A percentile compares a stretch with the other conserved stretches of the same genome.
Evolutionary conservation across 2,888 invertebrate genomes (phyloP).

Genomic region (Netelia virgata): DNA sequence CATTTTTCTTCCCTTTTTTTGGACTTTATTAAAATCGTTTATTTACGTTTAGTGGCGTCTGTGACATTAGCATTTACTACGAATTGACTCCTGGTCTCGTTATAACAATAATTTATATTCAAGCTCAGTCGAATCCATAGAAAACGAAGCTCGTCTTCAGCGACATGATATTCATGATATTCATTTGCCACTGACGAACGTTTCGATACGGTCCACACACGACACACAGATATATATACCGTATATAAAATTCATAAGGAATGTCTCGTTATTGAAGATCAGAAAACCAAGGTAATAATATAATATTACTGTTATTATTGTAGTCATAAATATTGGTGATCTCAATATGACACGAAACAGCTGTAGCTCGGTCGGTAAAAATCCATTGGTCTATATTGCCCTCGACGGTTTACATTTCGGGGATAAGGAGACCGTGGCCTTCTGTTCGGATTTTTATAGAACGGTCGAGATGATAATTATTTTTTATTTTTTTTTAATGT

Average conservation of each 20-base stretch:
- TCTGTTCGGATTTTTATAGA: too few species aligned
- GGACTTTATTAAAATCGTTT: constrained; percentile 26
- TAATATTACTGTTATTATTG: constrained; percentile 24
- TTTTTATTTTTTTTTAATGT: too few species aligned
- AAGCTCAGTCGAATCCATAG: background rate
- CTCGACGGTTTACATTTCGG: too few species aligned
- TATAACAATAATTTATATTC: constrained; percentile 4
- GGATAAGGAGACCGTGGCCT: too few species aligned
- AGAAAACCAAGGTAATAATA: constrained; percentile 50
- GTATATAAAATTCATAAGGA: constrained; percentile 4
- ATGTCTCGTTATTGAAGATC: constrained; percentile 54
- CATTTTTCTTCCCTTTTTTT: constrained; percentile 23
- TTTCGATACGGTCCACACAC: background rate
- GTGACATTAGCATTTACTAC: background rate
- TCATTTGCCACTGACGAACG: constrained; percentile 11
- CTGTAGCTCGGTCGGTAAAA: too few species aligned
- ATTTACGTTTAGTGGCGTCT: constrained; percentile 37
- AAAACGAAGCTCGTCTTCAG: background rate
- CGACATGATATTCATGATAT: constrained; percentile 19
- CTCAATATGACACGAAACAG: too few species aligned
- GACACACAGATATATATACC: constrained; percentile 9
- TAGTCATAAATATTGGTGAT: background rate
- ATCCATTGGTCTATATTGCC: too few species aligned
- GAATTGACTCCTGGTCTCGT: constrained; percentile 12
- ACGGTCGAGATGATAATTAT: too few species aligned